Base-by-base conservation (phyloP, 37 sponge, comb jelly and placozoan genomes). In the Axinella damicornis region DNA sequence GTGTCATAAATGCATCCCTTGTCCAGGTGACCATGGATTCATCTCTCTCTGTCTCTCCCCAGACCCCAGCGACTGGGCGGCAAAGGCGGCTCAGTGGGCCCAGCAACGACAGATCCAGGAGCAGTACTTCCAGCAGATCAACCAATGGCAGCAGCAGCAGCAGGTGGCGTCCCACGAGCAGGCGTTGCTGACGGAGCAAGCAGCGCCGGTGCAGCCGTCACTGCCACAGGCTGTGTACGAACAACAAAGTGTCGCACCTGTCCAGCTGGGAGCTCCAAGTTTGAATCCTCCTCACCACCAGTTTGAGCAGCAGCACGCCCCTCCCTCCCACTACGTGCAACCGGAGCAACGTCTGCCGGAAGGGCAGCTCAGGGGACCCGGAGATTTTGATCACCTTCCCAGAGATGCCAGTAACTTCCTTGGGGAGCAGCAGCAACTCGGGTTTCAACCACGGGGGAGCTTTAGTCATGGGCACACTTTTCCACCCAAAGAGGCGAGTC, bases 11-110 rank as follows among this genome's bases (percentile, higher is more conserved):
- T 9, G n/a, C n/a, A n/a, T n/a, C n/a, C n/a, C n/a, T n/a, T n/a
- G n/a, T n/a, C n/a, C n/a, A n/a, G 4, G 46, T 46, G 46, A 46
- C 46, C 9, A 46, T 46, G 6, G 4, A 4, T 46, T 9, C 9
- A 4, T 46, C 46, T 46, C 46, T 46, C 46, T 46, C 46, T 46
- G 6, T 46, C 46, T 46, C 46, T 46, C 46, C 9, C 46, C 46
- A 87, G 87, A 79, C 38, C 74, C 87, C 5, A 57, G 72, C 11
- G 90, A 78, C 28, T 89, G 90, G 90, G 85, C 85, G 17, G 74
- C 74, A 1, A 90, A 90, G 63, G 90, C 90, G 39, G 81, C 69
- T 22, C 85, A 90, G 39, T 90, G 90, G 90, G 90, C 90, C 57
- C 79, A 90, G 64, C 90, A 90, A 63, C 71, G 56, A 69, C 69